Conservation (phyloP, 1,140 invertebrate species). For the Zaprionus capensis region DNA sequence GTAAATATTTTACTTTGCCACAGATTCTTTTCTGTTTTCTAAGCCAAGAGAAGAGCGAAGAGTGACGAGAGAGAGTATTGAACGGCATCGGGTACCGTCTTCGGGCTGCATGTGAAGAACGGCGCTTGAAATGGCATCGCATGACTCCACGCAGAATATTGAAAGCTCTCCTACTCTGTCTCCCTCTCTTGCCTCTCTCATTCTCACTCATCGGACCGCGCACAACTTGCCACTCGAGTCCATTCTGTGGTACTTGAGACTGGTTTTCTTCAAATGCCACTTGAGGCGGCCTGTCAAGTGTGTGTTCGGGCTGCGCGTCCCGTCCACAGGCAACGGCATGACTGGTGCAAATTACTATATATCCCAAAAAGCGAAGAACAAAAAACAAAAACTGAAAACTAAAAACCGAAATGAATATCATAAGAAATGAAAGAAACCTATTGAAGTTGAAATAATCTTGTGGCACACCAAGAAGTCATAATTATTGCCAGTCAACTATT, state of each 20-base stretch:
- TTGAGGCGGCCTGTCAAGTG: conserved; percentile 76
- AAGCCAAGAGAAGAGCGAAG: not conserved
- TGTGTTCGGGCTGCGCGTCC: conserved; percentile 33
- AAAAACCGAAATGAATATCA: conserved; percentile 25
- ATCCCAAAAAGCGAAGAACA: conserved; percentile 20
- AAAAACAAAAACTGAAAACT: conserved; percentile 11
- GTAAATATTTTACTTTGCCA: conserved; percentile 52
- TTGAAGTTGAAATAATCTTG: conserved; percentile 39
- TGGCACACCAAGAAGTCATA: conserved; percentile 75
- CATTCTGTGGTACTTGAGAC: conserved; percentile 77
- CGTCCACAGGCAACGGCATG: conserved; percentile 72
- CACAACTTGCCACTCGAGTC: conserved; percentile 60
- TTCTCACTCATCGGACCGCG: conserved; percentile 2
- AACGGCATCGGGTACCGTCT: conserved; percentile 24
- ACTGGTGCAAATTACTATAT: conserved; percentile 65
- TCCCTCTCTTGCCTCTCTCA: not conserved
- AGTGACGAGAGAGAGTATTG: conserved; percentile 5
- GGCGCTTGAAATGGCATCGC: conserved; percentile 64
- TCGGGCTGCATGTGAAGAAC: conserved; percentile 61
- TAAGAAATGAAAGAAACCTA: not conserved
- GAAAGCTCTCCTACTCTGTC: not conserved
- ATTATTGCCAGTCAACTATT: conserved; percentile 79
- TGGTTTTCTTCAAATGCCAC: conserved; percentile 79
- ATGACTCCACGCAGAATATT: conserved; percentile 39
- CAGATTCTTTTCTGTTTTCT: conserved; percentile 30